Evolutionary conservation across 2,113 vertebrate genomes (phyloP), one percentile per base, ranked within the genome.

Genomic region (Talpa occidentalis): DNA sequence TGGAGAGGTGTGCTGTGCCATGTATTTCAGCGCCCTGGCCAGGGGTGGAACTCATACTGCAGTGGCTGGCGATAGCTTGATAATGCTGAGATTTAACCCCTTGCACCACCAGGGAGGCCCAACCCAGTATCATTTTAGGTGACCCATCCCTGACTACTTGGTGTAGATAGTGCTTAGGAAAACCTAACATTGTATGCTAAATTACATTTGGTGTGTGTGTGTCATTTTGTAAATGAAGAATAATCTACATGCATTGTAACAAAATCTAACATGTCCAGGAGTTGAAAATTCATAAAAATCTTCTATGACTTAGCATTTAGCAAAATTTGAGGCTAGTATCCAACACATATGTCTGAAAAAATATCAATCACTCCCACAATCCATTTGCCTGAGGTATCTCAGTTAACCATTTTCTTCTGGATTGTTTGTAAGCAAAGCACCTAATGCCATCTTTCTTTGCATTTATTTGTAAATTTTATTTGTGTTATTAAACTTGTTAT

Each of bases 391-490:
- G 8, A 49, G 49, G 35, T n/a, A 77, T 69, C 74, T 42, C n/a
- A 52, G 16, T 72, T 90, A 54, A 44, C 6, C 28, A 32, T 90
- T 86, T 79, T 47, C 37, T 79, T 72, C 37, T 44, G 26, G 22
- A 42, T 73, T 79, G 24, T 70, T 90, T 73, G 30, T 69, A 78
- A 78, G 67, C 21, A 83, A 94, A 78, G 24, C 37, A 83, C 66
- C 62, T 83, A 60, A 72, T 10, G 59, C 15, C 52, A 11, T 64
- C 4, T 35, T 84, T 70, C 17, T 54, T 54, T 54, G 19, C 15
- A 72, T n/a, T 86, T 90, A 26, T 72, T 47, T 88, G 42, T 69
- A 77, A 54, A 88, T 83, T 77, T 92, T 78, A 77, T 54, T 62
- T 92, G 30, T 78, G 35, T 83, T 78, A 47, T 78, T 44, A 56